Evolutionary conservation across 1,140 invertebrate genomes (phyloP).

Genomic region (Helicoverpa armigera): DNA sequence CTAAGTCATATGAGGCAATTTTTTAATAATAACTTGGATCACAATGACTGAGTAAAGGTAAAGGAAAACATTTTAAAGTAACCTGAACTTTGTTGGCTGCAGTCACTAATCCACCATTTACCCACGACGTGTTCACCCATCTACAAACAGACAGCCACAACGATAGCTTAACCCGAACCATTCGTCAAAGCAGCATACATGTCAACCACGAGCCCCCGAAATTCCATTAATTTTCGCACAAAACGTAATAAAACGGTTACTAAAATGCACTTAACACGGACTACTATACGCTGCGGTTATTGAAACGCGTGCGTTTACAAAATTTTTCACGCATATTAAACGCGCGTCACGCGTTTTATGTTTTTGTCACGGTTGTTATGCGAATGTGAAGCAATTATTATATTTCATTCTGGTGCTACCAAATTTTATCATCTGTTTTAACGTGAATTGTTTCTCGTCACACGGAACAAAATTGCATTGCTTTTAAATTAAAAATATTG

Average conservation of each 20-base stretch:
- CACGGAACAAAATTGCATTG: neutral
- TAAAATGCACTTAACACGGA: neutral
- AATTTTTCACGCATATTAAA: constrained; percentile 41
- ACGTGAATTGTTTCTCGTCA: neutral
- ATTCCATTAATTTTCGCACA: constrained; percentile 10
- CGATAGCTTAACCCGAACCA: too few species aligned
- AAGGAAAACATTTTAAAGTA: too few species aligned
- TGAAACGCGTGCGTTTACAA: constrained; percentile 15
- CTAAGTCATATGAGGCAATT: too few species aligned
- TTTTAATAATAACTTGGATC: too few species aligned
- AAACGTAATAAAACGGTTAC: neutral
- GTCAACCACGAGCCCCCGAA: too few species aligned
- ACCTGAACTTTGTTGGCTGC: too few species aligned
- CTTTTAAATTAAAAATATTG: neutral
- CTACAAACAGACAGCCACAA: too few species aligned
- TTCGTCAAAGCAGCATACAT: too few species aligned
- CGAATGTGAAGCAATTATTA: constrained; percentile 27
- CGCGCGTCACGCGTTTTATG: constrained; percentile 11
- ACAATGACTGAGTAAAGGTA: too few species aligned
- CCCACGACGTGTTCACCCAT: too few species aligned
- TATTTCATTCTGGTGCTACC: constrained; percentile 27
- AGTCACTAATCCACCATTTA: too few species aligned
- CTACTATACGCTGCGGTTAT: constrained; percentile 5
- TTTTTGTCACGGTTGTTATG: constrained; percentile 2
- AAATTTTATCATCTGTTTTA: constrained; percentile 21